phyloP scores from a whole-genome alignment of 1,140 invertebrate genomes.

The Pseudobourletiella spinata region DNA sequence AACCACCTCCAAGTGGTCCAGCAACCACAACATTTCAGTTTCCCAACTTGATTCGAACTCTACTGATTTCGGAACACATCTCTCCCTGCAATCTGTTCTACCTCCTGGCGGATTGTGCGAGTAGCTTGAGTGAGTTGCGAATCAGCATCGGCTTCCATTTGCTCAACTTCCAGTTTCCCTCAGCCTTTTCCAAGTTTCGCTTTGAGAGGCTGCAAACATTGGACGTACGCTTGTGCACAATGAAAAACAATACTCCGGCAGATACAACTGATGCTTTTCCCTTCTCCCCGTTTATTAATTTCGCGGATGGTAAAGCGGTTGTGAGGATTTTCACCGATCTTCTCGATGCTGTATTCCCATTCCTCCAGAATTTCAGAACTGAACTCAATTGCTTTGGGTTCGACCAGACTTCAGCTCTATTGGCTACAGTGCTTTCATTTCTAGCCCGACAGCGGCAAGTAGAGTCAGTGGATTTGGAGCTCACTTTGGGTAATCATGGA shows the following conservation, averaged over 20 bases:
- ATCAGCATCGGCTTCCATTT: not conserved
- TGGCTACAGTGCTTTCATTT: not conserved
- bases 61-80: slow-evolving; percentile 15
- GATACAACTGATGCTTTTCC: not conserved
- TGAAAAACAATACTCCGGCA: not conserved
- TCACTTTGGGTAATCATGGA: slow-evolving; percentile 30
- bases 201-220: slow-evolving; percentile 18
- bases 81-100: slow-evolving; percentile 17
- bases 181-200: slow-evolving; percentile 10
- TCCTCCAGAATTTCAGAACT: slow-evolving; percentile 9
- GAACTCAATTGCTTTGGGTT: slow-evolving; percentile 16
- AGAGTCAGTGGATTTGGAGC: slow-evolving; percentile 16
- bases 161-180: not conserved
- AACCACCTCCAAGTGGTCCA: not conserved
- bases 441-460: slow-evolving; percentile 15
- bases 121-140: slow-evolving; percentile 2
- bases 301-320: slow-evolving; percentile 11
- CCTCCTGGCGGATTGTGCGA: slow-evolving; percentile 6
- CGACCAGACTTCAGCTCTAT: slow-evolving; percentile 15
- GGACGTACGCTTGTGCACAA: slow-evolving; percentile 9
- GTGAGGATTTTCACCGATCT: slow-evolving; percentile 6
- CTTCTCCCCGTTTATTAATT: slow-evolving; percentile 3
- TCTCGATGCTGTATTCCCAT: not conserved
- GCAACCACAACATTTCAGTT: slow-evolving; percentile 8
- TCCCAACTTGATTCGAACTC: slow-evolving; percentile 7